Evolutionary conservation across 2,888 invertebrate species (phyloP).

Genomic region (Leptopilina drosophilae): DNA sequence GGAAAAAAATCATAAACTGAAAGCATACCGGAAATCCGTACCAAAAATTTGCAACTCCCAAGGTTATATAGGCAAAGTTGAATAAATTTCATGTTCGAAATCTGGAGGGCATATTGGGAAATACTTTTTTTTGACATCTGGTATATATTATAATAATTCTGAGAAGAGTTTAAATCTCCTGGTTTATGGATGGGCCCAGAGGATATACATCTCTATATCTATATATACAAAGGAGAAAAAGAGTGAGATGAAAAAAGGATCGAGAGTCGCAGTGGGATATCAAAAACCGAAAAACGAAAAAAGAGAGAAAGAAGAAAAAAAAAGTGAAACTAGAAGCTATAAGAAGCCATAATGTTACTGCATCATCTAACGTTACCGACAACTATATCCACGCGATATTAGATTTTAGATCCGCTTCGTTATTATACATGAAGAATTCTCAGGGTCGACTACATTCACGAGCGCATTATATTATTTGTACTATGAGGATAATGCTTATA

Average conservation of each 20-base stretch:
- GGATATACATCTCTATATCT: not conserved
- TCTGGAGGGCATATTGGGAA: too few relatives aligned
- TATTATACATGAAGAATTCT: slow-evolving; percentile 43
- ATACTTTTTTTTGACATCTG: too few relatives aligned
- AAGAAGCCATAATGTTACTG: slow-evolving; percentile 27
- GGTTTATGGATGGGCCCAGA: not conserved
- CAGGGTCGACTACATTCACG: slow-evolving; percentile 58
- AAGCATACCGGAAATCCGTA: too few relatives aligned
- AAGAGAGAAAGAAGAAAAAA: not conserved
- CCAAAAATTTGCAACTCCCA: too few relatives aligned
- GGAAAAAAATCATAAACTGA: too few relatives aligned
- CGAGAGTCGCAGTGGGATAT: not conserved
- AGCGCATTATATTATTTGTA: slow-evolving; percentile 31
- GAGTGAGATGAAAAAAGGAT: not conserved
- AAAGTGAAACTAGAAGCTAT: slow-evolving; percentile 7
- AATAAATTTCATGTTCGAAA: too few relatives aligned
- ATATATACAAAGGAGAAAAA: too few relatives aligned
- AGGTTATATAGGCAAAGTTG: too few relatives aligned
- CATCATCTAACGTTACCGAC: slow-evolving; percentile 26
- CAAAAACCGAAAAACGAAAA: slow-evolving; percentile 5
- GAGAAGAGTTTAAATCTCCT: too few relatives aligned
- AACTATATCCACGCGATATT: slow-evolving; percentile 35
- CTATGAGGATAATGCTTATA: slow-evolving; percentile 17
- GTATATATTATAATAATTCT: too few relatives aligned
- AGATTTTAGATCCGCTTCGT: slow-evolving; percentile 38